These are phyloP conservation scores for Plutella xylostella DNA, from an alignment of 2,888 invertebrate species.

Conservation along the genomic window DNA sequence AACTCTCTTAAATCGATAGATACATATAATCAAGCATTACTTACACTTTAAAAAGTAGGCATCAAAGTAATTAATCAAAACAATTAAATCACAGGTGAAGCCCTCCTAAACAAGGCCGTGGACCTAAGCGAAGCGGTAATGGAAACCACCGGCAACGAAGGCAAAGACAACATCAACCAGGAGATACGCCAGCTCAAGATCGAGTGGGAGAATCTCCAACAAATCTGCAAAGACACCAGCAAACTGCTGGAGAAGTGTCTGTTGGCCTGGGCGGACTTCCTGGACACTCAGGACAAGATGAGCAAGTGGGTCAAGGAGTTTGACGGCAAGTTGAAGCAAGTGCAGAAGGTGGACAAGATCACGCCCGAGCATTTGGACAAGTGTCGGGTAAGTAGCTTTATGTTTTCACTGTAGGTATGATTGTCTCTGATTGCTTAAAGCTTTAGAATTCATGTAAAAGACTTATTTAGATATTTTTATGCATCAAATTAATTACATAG, in stretches of 20 bases:
- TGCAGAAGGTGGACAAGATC: slow-evolving; percentile 79
- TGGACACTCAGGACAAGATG: slow-evolving; percentile 78
- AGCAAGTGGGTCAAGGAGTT: slow-evolving; percentile 81
- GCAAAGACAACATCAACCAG: slow-evolving; percentile 83
- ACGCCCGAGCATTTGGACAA: slow-evolving; percentile 82
- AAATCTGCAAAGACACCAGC: slow-evolving; percentile 81
- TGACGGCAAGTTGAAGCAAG: slow-evolving; percentile 72
- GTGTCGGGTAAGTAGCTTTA: slow-evolving; percentile 72
- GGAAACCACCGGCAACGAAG: slow-evolving; percentile 83
- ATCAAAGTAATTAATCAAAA: too few species aligned
- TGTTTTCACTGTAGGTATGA: neutral
- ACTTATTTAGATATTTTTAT: neutral
- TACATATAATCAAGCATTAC: too few species aligned
- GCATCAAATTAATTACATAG: neutral
- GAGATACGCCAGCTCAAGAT: slow-evolving; percentile 84
- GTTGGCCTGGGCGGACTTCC: slow-evolving; percentile 84
- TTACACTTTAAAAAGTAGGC: too few species aligned
- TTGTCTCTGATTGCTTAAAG: neutral
- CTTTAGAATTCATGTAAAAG: neutral
- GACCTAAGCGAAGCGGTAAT: slow-evolving; percentile 81
- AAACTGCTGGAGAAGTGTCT: slow-evolving; percentile 81
- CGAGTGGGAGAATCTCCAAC: slow-evolving; percentile 86
- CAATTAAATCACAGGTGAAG: too few species aligned
- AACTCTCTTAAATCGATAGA: too few species aligned
- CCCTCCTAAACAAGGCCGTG: slow-evolving; percentile 78